These are phyloP conservation scores for Lamprologus speciosus DNA, from an alignment of 2,113 vertebrate species.

Conservation along the genomic window DNA sequence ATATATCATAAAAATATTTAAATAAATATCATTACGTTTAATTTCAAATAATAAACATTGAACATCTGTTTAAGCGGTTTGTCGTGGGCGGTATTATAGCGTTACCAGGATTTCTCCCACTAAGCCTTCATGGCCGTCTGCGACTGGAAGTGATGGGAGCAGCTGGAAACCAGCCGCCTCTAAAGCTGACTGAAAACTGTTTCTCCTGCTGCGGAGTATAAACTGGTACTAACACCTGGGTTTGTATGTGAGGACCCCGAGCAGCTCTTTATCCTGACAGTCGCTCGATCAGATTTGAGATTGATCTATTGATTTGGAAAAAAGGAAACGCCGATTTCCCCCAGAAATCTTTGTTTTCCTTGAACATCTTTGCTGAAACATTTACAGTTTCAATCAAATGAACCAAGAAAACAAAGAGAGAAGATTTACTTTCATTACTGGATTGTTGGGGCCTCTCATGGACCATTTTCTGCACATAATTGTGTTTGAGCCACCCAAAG, in stretches of 20 bases:
- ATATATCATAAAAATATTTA: background rate
- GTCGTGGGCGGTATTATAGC: background rate
- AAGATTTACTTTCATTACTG: background rate
- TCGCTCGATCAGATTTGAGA: background rate
- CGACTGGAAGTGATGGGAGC: background rate
- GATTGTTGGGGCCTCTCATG: background rate
- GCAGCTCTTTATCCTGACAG: background rate
- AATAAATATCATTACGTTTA: background rate
- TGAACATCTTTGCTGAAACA: background rate
- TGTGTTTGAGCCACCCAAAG: background rate
- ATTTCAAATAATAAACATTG: background rate
- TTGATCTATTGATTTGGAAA: background rate
- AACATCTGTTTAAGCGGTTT: accelerated
- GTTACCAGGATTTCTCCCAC: background rate
- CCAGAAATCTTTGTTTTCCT: background rate
- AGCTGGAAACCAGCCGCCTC: background rate
- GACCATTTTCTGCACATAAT: background rate
- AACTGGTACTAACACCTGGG: background rate
- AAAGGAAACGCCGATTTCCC: background rate
- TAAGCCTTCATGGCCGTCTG: background rate
- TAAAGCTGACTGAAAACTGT: background rate
- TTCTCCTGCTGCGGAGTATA: accelerated
- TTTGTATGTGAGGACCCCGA: background rate
- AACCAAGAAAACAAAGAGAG: background rate
- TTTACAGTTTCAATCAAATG: background rate